Percentiles rank a stretch among this genome's conserved stretches.
Conservation (phyloP, 2,888 invertebrate genomes). For the Hypercompe scribonia region DNA sequence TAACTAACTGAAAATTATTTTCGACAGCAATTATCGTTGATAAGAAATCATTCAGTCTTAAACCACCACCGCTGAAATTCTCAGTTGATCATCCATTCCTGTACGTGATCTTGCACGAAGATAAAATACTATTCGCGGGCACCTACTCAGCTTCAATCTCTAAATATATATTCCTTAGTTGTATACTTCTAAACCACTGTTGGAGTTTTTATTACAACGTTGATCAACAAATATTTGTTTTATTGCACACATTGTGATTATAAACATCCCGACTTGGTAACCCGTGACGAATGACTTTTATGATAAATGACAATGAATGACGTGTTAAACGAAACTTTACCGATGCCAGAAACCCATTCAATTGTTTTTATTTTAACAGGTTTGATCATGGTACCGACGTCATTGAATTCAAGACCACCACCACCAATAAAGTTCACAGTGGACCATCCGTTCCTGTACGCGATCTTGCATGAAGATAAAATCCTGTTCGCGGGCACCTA, state of each 20-base stretch:
- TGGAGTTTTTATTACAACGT: neutral
- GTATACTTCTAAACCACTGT: neutral
- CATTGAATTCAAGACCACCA: constrained; percentile 32
- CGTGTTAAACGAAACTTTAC: too few species aligned
- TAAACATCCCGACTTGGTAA: too few species aligned
- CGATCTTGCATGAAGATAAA: constrained; percentile 58
- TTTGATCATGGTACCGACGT: constrained; percentile 16
- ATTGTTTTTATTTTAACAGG: constrained; percentile 28
- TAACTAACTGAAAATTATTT: neutral
- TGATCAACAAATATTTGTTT: neutral
- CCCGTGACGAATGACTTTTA: too few species aligned
- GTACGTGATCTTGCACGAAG: constrained; percentile 56
- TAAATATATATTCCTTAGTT: neutral
- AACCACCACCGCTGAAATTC: constrained; percentile 46
- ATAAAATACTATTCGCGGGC: constrained; percentile 59
- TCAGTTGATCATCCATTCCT: constrained; percentile 61
- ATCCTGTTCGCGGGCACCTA: constrained; percentile 60
- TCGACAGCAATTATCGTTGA: neutral
- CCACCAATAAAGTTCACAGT: constrained; percentile 51
- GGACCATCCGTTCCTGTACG: constrained; percentile 61
- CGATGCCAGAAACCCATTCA: neutral
- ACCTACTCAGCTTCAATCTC: constrained; percentile 50
- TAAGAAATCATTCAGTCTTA: neutral
- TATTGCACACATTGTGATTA: neutral
- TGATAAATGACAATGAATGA: too few species aligned